phyloP scores from a whole-genome alignment of 2,888 invertebrate genomes.

The Phalangium opilio region DNA sequence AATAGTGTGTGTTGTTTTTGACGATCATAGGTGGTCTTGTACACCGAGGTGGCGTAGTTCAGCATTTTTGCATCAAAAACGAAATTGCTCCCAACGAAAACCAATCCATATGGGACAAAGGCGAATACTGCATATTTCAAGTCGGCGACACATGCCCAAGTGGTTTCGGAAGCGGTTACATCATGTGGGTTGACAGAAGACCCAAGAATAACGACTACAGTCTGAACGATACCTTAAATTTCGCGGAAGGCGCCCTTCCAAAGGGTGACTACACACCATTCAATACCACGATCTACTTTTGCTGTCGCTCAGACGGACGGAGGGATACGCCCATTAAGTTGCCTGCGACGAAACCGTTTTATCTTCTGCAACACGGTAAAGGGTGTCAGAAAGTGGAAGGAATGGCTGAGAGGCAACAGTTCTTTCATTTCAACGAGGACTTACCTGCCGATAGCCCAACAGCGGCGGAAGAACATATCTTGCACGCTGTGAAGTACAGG shows the following conservation, averaged over 20 bases:
- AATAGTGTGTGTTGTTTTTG: too few species aligned
- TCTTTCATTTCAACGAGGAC: slow-evolving; percentile 23
- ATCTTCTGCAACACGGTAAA: slow-evolving; percentile 22
- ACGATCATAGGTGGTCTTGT: slow-evolving; percentile 15
- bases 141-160: slow-evolving; percentile 19
- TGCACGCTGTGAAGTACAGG: slow-evolving; percentile 16
- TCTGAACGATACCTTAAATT: not conserved
- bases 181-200: slow-evolving; percentile 20
- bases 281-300: slow-evolving; percentile 22
- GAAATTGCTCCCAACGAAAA: not conserved
- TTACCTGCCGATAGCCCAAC: slow-evolving; percentile 4
- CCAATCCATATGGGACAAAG: slow-evolving; percentile 18
- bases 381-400: slow-evolving; percentile 23
- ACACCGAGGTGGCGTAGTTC: slow-evolving; percentile 19
- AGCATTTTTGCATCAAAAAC: slow-evolving; percentile 22
- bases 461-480: slow-evolving; percentile 1
- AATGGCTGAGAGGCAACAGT: slow-evolving; percentile 23
- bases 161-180: slow-evolving; percentile 21
- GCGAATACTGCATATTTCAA: slow-evolving; percentile 23
- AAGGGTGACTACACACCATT: slow-evolving; percentile 18
- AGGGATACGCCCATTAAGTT: slow-evolving; percentile 20
- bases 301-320: slow-evolving; percentile 24
- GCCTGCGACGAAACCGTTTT: slow-evolving; percentile 22
- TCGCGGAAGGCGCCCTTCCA: slow-evolving; percentile 1
- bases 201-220: not conserved